phyloP scores from a whole-genome alignment of 2,113 vertebrate species.

The Colinus virginianus region DNA sequence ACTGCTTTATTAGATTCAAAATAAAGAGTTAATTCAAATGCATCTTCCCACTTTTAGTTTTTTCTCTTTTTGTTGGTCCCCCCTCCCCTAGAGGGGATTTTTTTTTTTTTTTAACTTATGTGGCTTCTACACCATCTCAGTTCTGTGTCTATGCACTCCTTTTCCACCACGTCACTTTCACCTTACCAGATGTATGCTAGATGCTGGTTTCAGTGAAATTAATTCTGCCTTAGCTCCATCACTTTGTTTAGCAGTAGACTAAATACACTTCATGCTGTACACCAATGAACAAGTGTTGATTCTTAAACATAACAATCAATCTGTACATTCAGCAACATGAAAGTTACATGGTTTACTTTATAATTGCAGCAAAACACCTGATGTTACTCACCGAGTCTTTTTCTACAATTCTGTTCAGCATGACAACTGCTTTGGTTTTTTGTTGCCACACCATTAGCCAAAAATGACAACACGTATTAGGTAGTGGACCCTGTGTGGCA shows the following conservation, averaged over 20 bases:
- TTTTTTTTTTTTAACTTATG: not conserved
- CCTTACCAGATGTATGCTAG: not conserved
- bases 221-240: not conserved
- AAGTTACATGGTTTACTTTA: not conserved
- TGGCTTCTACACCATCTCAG: not conserved
- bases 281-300: not conserved
- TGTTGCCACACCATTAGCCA: slow-evolving; percentile 99
- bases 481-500: slow-evolving; percentile 89
- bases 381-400: slow-evolving; percentile 93
- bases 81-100: not conserved
- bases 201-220: not conserved
- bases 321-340: not conserved
- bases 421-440: slow-evolving; percentile 94
- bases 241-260: not conserved
- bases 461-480: slow-evolving; percentile 97
- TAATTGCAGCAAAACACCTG: not conserved
- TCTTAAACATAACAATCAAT: not conserved
- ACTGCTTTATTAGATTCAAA: not conserved
- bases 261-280: not conserved
- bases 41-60: not conserved
- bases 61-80: not conserved
- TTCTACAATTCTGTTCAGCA: slow-evolving; percentile 97
- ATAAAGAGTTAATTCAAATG: not conserved
- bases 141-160: not conserved
- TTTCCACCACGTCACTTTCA: not conserved